Conservation (phyloP, 2,797 vertebrate species). For the Danio tinwini region DNA sequence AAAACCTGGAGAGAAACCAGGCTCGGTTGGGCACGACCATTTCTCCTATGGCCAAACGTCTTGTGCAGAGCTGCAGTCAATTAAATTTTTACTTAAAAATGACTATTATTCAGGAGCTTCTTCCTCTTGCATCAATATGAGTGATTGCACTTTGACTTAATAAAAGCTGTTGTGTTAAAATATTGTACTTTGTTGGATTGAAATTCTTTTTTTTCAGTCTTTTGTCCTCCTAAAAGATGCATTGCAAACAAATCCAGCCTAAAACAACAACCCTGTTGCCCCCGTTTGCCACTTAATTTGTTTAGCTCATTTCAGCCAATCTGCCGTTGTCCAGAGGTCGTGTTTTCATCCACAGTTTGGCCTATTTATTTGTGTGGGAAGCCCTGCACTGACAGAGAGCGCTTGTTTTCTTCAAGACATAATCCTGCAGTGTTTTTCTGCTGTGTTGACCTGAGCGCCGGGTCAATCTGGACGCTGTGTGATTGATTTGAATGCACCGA, state of each 20-base stretch:
- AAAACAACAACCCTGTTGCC: conserved; percentile 48
- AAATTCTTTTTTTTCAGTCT: no score
- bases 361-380: conserved; percentile 27
- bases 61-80: no score
- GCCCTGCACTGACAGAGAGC: background rate
- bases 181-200: no score
- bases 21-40: no score
- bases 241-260: background rate
- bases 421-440: conserved; percentile 11
- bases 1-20: no score
- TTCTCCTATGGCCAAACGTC: no score
- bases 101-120: no score
- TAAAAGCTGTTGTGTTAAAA: no score
- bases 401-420: background rate
- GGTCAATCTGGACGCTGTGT: background rate
- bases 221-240: no score
- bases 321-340: conserved; percentile 17
- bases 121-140: no score
- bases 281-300: conserved; percentile 45
- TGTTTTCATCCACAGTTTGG: conserved; percentile 14
- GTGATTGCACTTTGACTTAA: no score
- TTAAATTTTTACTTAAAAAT: no score
- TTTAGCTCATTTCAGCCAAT: conserved; percentile 52
- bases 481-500: conserved; percentile 2
- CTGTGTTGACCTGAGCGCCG: conserved; percentile 17